Conservation (phyloP, 2,888 invertebrate genomes). For the Heliconius sara region DNA sequence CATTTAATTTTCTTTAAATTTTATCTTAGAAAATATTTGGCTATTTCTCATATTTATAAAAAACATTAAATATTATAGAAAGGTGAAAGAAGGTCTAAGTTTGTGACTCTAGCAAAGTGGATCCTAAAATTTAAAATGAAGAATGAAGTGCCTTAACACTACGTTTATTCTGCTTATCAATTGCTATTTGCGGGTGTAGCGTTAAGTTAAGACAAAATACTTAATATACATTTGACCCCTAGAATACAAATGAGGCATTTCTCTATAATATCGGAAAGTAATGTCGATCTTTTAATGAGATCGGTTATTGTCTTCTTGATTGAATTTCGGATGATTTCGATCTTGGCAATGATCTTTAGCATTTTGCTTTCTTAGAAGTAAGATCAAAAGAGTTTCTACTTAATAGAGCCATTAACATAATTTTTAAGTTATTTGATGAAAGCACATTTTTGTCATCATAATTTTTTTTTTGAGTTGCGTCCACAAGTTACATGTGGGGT, state of each 20-base stretch:
- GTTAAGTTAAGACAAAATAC: not conserved
- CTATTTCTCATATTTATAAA: too few species aligned
- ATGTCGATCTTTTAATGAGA: not conserved
- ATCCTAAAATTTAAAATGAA: too few species aligned
- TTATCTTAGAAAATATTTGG: too few species aligned
- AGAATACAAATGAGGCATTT: not conserved
- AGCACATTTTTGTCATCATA: too few species aligned
- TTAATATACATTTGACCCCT: not conserved
- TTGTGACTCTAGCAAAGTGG: too few species aligned
- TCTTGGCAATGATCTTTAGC: not conserved
- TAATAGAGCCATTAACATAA: not conserved
- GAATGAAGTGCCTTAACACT: too few species aligned
- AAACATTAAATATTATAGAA: too few species aligned
- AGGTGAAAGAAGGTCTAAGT: too few species aligned
- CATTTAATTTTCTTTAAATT: too few species aligned
- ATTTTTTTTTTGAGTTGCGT: too few species aligned
- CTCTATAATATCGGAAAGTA: conserved; percentile 1
- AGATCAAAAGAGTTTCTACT: not conserved
- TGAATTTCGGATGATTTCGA: conserved; percentile 1
- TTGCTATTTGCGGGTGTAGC: not conserved
- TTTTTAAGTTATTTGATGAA: too few species aligned
- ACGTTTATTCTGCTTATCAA: not conserved
- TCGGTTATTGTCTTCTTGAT: conserved; percentile 5
- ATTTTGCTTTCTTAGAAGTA: not conserved
- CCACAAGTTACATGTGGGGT: too few species aligned